Percentiles rank a stretch among this genome's conserved stretches.
phyloP scores from a whole-genome alignment of 2,797 vertebrate genomes.

The Artibeus lituratus region DNA sequence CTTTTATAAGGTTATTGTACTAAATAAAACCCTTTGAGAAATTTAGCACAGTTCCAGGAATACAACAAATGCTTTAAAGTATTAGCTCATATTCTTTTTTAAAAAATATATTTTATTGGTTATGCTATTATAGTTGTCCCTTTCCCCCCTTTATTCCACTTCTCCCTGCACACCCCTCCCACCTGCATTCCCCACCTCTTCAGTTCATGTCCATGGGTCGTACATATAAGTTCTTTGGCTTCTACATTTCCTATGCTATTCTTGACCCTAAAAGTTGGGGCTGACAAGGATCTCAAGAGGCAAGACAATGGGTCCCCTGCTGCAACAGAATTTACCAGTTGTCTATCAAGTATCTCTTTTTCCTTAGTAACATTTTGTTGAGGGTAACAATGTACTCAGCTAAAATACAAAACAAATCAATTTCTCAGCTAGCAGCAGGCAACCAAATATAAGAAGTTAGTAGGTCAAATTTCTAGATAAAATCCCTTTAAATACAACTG shows the following conservation, averaged over 20 bases:
- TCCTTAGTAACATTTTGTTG: not conserved
- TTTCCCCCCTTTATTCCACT: no score
- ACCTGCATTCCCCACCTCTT: no score
- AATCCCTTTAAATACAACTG: not conserved
- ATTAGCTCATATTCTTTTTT: not conserved
- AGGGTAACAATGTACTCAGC: not conserved
- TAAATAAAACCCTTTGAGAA: not conserved
- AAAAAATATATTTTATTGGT: no score
- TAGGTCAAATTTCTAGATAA: slow-evolving; percentile 4
- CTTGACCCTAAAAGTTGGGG: not conserved
- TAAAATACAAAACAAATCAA: slow-evolving; percentile 6
- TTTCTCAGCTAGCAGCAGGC: not conserved
- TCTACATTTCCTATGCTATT: no score
- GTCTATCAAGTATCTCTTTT: not conserved
- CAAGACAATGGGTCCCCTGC: not conserved
- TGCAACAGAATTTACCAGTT: not conserved
- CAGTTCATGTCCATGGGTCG: no score
- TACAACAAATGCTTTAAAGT: not conserved
- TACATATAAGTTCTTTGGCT: no score
- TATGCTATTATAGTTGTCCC: no score
- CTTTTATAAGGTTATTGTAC: not conserved
- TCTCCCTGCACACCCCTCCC: no score
- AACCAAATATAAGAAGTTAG: not conserved
- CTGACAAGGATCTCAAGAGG: not conserved
- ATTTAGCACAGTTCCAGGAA: not conserved